Evolutionary conservation across 2,797 vertebrate species (phyloP), one percentile per base, ranked within the genome.

Genomic region (Clamator glandarius): DNA sequence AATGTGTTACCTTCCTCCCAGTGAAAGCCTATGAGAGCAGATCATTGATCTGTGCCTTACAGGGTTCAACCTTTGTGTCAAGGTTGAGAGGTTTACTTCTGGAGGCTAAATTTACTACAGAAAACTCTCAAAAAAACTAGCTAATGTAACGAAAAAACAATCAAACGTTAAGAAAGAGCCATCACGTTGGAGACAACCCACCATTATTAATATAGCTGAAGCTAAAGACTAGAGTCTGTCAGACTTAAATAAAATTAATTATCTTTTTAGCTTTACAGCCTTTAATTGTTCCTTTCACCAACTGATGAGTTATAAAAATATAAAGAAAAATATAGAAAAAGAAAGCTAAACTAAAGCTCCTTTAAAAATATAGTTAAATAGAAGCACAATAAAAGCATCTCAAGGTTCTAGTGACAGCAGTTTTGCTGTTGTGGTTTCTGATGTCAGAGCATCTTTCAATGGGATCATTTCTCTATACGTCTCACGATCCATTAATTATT

Each of bases 371-470:
- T 75, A 75, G 74, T 42, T 1, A 62, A 89, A 87, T 78, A 55
- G 57, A 85, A 81, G 21, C 68, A 58, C 72, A 44, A 75, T 78
- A 46, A 67, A 75, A 79, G 31, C 57, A 84, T 63, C 66, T 73
- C 3, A 29, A 69, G 74, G 57, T 63, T 88, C 59, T 20, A 55
- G 92, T 87, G 89, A 75, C 85, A 92, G 63, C 57, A 59, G 87
- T 41, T 91, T 87, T 88, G 73, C 66, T 76, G 55, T 39, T 90
- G 87, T 67, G 77, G 67, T 90, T 93, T 79, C 93, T 86, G 89
- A 76, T 88, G 85, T 86, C 87, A 88, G 63, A 82, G 63, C 55
- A 75, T 12, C 36, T 76, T 86, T 84, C 81, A 76, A 84, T 67
- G 52, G 77, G 89, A 92, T 96, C 94, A 84, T 91, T 93, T 77